Evolutionary conservation across 1,140 invertebrate species (phyloP).

Genomic region (Drosophila ananassae): DNA sequence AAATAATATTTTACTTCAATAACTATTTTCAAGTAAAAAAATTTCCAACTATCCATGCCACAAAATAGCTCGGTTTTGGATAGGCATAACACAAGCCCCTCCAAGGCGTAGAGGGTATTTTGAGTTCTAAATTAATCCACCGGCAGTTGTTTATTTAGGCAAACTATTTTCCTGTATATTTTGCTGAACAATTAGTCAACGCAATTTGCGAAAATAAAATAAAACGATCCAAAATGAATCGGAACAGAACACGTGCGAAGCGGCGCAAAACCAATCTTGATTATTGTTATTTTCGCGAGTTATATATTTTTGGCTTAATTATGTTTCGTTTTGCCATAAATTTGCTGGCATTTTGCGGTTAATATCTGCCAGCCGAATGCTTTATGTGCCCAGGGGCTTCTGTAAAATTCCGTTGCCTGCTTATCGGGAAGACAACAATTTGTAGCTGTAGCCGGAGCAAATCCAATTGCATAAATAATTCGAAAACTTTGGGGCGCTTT

Average conservation of each 20-base stretch:
- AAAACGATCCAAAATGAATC: constrained; percentile 34
- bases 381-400: constrained; percentile 27
- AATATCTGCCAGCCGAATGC: constrained; percentile 61
- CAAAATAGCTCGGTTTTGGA: not conserved
- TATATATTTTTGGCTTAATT: constrained; percentile 68
- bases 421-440: constrained; percentile 71
- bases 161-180: constrained; percentile 48
- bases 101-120: constrained; percentile 12
- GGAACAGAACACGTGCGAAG: constrained; percentile 23
- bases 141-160: constrained; percentile 33
- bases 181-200: constrained; percentile 66
- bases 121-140: not conserved
- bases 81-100: not conserved
- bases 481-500: constrained; percentile 31
- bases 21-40: not conserved
- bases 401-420: constrained; percentile 59
- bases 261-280: constrained; percentile 53
- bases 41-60: not conserved
- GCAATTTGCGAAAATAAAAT: constrained; percentile 57
- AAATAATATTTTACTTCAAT: not conserved
- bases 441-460: constrained; percentile 51
- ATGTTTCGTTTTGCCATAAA: constrained; percentile 64
- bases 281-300: constrained; percentile 52
- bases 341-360: constrained; percentile 53
- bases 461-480: constrained; percentile 79